These are phyloP conservation scores for Pipistrellus kuhlii DNA, from an alignment of 2,797 vertebrate genomes.

Conservation along the genomic window DNA sequence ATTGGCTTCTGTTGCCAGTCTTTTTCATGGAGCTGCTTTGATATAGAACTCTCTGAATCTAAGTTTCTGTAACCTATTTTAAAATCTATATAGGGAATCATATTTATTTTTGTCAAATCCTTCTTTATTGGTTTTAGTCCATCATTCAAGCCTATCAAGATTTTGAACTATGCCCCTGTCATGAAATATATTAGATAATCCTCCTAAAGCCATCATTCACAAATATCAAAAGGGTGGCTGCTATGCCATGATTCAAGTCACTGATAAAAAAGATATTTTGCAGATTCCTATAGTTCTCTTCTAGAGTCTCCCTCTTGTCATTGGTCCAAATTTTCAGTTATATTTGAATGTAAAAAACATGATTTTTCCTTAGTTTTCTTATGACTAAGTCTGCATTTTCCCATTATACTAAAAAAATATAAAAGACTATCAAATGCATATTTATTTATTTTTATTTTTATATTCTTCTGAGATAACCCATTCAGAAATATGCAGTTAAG, in stretches of 20 bases:
- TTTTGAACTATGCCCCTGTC: slow-evolving; percentile 27
- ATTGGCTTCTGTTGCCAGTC: neutral
- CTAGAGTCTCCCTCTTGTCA: neutral
- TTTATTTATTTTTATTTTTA: neutral
- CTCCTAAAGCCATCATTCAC: slow-evolving; percentile 18
- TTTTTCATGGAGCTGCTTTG: neutral
- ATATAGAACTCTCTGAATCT: slow-evolving; percentile 34
- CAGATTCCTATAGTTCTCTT: neutral
- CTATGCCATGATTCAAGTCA: slow-evolving; percentile 8
- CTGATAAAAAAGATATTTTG: neutral
- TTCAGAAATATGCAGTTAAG: neutral
- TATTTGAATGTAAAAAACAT: neutral
- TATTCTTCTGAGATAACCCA: neutral
- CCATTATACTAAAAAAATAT: neutral
- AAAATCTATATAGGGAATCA: slow-evolving; percentile 58
- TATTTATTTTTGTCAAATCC: slow-evolving; percentile 55
- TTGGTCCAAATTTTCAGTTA: neutral
- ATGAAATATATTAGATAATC: slow-evolving; percentile 59
- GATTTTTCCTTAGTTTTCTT: neutral
- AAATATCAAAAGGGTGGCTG: slow-evolving; percentile 22
- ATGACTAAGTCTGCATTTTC: neutral
- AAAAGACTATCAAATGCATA: neutral
- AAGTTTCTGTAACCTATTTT: neutral
- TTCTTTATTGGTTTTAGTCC: slow-evolving; percentile 57
- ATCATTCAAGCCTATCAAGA: slow-evolving; percentile 61